These are phyloP conservation scores for Salminus brasiliensis DNA, from an alignment of 2,113 vertebrate genomes.

Conservation along the genomic window DNA sequence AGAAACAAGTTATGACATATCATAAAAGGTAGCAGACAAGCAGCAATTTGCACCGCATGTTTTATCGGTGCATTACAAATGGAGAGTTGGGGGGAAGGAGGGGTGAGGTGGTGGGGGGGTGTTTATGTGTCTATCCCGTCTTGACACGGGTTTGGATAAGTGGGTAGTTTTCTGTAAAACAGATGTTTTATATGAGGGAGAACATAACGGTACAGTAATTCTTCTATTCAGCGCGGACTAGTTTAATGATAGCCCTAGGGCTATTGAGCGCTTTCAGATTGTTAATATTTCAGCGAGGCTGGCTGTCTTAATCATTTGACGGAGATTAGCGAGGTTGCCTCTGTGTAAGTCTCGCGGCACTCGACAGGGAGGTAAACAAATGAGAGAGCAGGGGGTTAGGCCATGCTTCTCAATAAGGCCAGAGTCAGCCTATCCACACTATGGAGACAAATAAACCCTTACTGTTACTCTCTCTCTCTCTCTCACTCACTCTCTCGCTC, in stretches of 20 bases:
- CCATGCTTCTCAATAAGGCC: conserved; percentile 75
- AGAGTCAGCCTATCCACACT: conserved; percentile 63
- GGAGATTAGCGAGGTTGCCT: conserved; percentile 48
- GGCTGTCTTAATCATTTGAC: conserved; percentile 57
- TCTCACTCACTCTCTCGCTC: conserved; percentile 28
- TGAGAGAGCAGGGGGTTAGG: conserved; percentile 64
- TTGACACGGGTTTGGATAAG: conserved; percentile 27
- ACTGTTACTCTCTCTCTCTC: conserved; percentile 28
- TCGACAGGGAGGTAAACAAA: conserved; percentile 67
- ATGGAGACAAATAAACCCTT: conserved; percentile 70
- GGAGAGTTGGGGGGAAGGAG: too few species aligned
- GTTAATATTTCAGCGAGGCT: conserved; percentile 53
- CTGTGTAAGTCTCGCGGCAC: conserved; percentile 51
- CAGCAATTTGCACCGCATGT: conserved; percentile 1
- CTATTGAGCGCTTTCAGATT: conserved; percentile 47
- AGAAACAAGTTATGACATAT: conserved; percentile 21
- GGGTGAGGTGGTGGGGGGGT: too few species aligned
- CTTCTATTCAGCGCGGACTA: conserved; percentile 28
- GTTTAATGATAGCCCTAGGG: conserved; percentile 40
- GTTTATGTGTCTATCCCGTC: conserved; percentile 29
- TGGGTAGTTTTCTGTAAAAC: conserved; percentile 33
- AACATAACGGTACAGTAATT: conserved; percentile 30
- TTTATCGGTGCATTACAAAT: conserved; percentile 11
- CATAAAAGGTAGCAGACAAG: conserved; percentile 12
- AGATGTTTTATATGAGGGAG: conserved; percentile 31